A percentile compares a stretch with the other conserved stretches of the same genome.
Evolutionary conservation across 2,888 invertebrate species (phyloP).

Genomic region (Hypena proboscidalis): DNA sequence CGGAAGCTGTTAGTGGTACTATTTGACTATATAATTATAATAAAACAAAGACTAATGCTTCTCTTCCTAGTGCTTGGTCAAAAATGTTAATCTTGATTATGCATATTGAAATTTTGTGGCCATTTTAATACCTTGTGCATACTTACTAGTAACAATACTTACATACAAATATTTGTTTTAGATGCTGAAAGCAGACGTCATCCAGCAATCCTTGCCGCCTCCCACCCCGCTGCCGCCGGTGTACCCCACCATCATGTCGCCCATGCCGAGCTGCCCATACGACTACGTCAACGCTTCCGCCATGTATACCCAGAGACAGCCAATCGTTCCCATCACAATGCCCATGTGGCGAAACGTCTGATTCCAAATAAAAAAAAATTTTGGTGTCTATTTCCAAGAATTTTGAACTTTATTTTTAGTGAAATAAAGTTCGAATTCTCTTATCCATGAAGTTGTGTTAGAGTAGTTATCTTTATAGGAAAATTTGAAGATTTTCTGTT

Average conservation of each 20-base stretch:
- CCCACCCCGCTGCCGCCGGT: conserved; percentile 47
- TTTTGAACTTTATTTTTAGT: conserved; percentile 38
- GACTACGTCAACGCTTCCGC: conserved; percentile 50
- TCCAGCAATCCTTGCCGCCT: conserved; percentile 53
- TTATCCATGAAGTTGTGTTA: conserved; percentile 8
- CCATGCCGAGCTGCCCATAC: conserved; percentile 57
- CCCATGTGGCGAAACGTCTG: conserved; percentile 60
- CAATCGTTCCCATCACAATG: conserved; percentile 50
- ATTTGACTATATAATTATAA: too few species aligned
- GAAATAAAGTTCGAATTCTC: conserved; percentile 33
- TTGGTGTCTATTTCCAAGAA: conserved; percentile 18
- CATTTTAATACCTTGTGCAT: too few species aligned
- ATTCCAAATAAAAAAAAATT: conserved; percentile 17
- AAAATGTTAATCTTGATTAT: too few species aligned
- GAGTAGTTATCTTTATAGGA: conserved; percentile 7
- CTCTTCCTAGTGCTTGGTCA: too few species aligned
- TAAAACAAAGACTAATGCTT: too few species aligned
- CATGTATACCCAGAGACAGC: conserved; percentile 51
- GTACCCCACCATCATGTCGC: conserved; percentile 52
- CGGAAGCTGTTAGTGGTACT: too few species aligned
- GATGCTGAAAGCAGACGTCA: conserved; percentile 57
- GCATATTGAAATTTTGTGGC: too few species aligned
- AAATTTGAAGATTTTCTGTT: conserved; percentile 13
- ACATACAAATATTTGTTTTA: conserved; percentile 52
- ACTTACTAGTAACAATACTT: too few species aligned